phyloP scores from a whole-genome alignment of 53 echinoderm and acorn worm species.

The Zoroaster sp. region DNA sequence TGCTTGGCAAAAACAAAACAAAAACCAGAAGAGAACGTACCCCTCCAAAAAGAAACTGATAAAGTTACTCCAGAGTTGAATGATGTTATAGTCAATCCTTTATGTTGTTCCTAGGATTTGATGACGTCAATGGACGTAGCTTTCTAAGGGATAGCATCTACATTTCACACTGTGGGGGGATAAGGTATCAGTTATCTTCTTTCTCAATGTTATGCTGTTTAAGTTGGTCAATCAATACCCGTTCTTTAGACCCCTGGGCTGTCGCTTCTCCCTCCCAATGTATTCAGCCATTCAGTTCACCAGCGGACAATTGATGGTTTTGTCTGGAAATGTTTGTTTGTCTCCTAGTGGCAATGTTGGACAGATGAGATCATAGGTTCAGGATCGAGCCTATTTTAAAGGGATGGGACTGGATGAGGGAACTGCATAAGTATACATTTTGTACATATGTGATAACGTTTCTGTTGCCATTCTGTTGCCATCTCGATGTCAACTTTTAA shows the following conservation, averaged over 20 bases:
- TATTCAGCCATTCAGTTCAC: not conserved
- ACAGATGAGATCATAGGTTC: not conserved
- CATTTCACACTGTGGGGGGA: not conserved
- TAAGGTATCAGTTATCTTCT: constrained; percentile 1
- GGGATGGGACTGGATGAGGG: no score
- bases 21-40: not conserved
- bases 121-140: constrained; percentile 17
- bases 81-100: not conserved
- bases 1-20: not conserved
- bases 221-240: constrained; percentile 2
- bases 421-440: no score
- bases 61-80: not conserved
- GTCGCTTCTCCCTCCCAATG: not conserved
- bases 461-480: no score
- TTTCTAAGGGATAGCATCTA: constrained; percentile 10
- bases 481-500: no score
- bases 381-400: not conserved
- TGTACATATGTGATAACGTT: no score
- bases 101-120: constrained; percentile 13
- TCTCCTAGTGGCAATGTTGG: not conserved
- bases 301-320: not conserved
- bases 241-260: not conserved
- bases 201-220: not conserved
- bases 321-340: constrained; percentile 1
- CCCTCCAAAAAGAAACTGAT: not conserved